A percentile compares a stretch with the other conserved stretches of the same genome.
phyloP scores from a whole-genome alignment of 2,888 invertebrate genomes.

The Papilio demoleus region DNA sequence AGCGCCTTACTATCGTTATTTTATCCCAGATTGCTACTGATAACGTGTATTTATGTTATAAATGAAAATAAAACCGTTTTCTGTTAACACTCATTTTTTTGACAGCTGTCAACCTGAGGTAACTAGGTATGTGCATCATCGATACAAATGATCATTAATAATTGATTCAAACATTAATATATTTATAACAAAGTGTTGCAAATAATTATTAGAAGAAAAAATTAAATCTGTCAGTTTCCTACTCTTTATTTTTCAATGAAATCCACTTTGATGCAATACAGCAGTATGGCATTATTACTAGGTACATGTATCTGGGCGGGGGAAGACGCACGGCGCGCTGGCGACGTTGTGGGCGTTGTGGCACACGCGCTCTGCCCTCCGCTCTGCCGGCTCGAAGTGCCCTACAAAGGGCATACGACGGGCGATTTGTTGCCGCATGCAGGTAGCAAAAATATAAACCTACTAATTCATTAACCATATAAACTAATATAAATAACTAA shows the following conservation, averaged over 20 bases:
- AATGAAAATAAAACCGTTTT: not conserved
- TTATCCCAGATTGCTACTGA: too few relatives aligned
- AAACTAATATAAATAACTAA: too few relatives aligned
- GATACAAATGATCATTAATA: not conserved
- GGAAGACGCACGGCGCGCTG: slow-evolving; percentile 59
- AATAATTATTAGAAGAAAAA: too few relatives aligned
- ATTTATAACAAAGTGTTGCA: too few relatives aligned
- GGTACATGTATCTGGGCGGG: slow-evolving; percentile 76
- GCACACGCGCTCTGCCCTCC: slow-evolving; percentile 60
- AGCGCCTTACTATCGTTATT: too few relatives aligned
- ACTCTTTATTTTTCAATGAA: too few relatives aligned
- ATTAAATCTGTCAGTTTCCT: too few relatives aligned
- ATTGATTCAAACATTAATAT: not conserved
- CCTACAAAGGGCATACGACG: slow-evolving; percentile 66
- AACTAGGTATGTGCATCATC: not conserved
- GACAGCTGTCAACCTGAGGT: not conserved
- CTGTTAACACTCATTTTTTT: not conserved
- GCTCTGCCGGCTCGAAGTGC: slow-evolving; percentile 59
- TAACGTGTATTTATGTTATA: not conserved
- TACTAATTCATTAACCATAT: not conserved
- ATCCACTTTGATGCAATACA: not conserved
- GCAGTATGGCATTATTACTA: too few relatives aligned
- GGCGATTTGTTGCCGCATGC: slow-evolving; percentile 63
- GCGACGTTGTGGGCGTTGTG: slow-evolving; percentile 71
- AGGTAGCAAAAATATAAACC: slow-evolving; percentile 52